Conservation (phyloP, 2,113 vertebrate genomes). For the Asarcornis scutulata region DNA sequence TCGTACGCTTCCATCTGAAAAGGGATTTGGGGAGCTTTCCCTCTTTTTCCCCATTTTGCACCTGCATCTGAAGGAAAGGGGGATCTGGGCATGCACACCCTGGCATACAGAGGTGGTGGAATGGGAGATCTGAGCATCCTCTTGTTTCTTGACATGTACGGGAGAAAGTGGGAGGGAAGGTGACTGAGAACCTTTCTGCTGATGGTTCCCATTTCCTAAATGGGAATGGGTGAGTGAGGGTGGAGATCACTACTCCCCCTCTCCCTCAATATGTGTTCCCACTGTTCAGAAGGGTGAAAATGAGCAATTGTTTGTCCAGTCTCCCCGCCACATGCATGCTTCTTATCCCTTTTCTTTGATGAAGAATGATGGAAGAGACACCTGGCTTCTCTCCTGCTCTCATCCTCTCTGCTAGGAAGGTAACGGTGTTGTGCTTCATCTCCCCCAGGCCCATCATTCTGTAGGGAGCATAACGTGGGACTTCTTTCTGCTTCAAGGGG, state of each 20-base stretch:
- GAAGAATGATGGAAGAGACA: not conserved
- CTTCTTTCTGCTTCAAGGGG: not conserved
- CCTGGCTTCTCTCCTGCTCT: not conserved
- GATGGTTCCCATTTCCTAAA: not conserved
- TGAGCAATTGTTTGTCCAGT: not conserved
- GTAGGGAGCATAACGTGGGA: not conserved
- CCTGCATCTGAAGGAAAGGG: not conserved
- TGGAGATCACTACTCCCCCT: rapidly evolving
- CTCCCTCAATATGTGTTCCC: not conserved
- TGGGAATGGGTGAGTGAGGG: not conserved
- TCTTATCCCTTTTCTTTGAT: not conserved
- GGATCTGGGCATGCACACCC: not conserved
- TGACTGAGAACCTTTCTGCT: not conserved
- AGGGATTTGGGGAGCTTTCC: not conserved
- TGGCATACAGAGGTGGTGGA: not conserved
- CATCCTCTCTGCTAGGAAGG: not conserved
- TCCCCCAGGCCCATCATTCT: not conserved
- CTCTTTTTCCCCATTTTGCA: rapidly evolving
- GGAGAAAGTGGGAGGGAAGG: not conserved
- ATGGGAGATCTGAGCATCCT: not conserved
- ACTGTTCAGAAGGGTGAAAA: not conserved
- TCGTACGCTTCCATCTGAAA: not conserved
- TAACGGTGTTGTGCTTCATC: not conserved
- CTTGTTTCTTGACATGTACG: not conserved
- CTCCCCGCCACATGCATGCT: rapidly evolving